Evolutionary conservation across 2,888 invertebrate species (phyloP).

Genomic region (Parapristionchus giblindavisi): DNA sequence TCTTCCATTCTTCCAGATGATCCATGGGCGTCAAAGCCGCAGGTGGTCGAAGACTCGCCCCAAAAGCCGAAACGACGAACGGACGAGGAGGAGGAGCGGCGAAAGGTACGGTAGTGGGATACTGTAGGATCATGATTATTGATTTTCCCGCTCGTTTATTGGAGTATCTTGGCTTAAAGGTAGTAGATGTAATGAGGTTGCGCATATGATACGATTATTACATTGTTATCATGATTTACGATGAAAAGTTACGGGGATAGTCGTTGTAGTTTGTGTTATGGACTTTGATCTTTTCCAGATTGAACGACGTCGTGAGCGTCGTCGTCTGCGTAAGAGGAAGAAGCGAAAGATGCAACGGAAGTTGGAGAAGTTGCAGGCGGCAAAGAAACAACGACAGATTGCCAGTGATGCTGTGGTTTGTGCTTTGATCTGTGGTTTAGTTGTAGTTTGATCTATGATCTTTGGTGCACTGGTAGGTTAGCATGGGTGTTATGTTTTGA

Average conservation of each 20-base stretch:
- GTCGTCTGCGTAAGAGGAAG: constrained; percentile 72
- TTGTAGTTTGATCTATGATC: background rate
- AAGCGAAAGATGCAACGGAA: constrained; percentile 57
- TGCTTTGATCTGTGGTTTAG: background rate
- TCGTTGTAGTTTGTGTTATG: too few species aligned
- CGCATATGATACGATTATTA: too few species aligned
- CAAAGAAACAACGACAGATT: background rate
- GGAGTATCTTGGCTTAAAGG: too few species aligned
- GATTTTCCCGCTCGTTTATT: too few species aligned
- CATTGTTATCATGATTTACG: too few species aligned
- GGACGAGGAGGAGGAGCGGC: constrained; percentile 73
- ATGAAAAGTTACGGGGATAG: too few species aligned
- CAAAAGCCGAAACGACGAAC: constrained; percentile 52
- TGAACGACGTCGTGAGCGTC: background rate
- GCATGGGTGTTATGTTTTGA: background rate
- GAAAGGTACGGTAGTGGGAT: too few species aligned
- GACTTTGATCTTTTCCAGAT: constrained; percentile 13
- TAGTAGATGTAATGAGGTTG: too few species aligned
- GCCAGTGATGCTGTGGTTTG: background rate
- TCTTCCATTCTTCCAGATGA: constrained; percentile 73
- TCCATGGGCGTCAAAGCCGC: constrained; percentile 78
- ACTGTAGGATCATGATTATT: too few species aligned
- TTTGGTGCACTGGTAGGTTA: background rate
- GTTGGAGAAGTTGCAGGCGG: constrained; percentile 69
- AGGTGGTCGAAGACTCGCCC: constrained; percentile 52